A percentile compares a stretch with the other conserved stretches of the same genome.
These are phyloP conservation scores for Panthera uncia DNA, from an alignment of 2,113 vertebrate species.

Conservation along the genomic window DNA sequence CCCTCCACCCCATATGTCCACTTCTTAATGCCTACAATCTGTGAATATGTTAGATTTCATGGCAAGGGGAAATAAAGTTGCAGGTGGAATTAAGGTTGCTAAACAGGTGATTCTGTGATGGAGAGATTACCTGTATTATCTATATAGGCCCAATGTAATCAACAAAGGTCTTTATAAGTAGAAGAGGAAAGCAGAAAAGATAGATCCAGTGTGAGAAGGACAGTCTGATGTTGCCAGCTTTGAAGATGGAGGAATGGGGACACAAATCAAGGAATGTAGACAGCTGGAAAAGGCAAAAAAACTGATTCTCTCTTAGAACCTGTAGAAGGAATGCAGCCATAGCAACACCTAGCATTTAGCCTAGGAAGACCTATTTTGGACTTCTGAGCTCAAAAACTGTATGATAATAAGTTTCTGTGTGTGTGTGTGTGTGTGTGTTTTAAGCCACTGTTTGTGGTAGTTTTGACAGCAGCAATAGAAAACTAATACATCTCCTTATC, in stretches of 20 bases:
- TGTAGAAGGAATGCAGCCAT: not conserved
- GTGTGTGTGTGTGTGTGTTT: not conserved
- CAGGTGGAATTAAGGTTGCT: conserved; percentile 12
- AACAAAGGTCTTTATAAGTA: not conserved
- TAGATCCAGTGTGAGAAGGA: not conserved
- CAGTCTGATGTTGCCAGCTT: not conserved
- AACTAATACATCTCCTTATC: not conserved
- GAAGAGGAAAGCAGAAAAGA: not conserved
- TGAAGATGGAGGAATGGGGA: not conserved
- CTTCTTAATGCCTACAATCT: not conserved
- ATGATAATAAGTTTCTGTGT: not conserved
- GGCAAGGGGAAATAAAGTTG: not conserved
- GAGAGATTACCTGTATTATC: not conserved
- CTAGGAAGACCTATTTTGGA: not conserved
- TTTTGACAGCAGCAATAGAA: not conserved
- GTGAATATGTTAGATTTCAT: not conserved
- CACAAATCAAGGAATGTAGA: not conserved
- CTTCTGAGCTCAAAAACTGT: not conserved
- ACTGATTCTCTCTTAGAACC: not conserved
- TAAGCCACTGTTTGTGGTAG: not conserved
- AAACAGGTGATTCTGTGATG: not conserved
- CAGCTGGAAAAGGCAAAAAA: not conserved
- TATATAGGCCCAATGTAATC: not conserved
- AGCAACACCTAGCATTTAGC: not conserved
- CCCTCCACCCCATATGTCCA: not conserved